These are phyloP conservation scores for Dryas iulia DNA, from an alignment of 1,140 invertebrate species.

Conservation along the genomic window DNA sequence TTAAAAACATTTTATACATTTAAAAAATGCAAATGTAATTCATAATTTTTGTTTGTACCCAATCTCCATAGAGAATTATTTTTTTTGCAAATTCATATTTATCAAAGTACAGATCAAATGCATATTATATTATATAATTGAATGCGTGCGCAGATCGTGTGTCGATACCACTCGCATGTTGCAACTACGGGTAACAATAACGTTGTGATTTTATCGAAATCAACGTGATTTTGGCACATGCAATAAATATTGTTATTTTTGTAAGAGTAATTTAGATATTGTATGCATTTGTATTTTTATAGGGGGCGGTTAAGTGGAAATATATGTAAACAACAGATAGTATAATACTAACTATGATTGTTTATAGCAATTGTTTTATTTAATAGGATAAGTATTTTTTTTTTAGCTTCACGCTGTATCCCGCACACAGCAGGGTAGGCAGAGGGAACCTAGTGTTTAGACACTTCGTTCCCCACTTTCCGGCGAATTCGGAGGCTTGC, in stretches of 20 bases:
- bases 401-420: too few species aligned
- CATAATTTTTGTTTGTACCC: background rate
- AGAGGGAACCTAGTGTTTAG: too few species aligned
- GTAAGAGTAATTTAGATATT: background rate
- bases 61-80: background rate
- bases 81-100: background rate
- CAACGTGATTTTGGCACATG: background rate
- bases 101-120: background rate
- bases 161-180: background rate
- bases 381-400: too few species aligned
- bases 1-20: too few species aligned
- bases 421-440: too few species aligned
- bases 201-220: background rate
- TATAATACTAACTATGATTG: too few species aligned
- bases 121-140: background rate
- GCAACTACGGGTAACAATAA: background rate
- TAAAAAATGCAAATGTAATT: background rate
- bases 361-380: too few species aligned
- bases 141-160: slow-evolving; percentile 1
- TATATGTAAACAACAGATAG: too few species aligned
- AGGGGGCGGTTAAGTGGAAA: background rate
- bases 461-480: too few species aligned
- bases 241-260: slow-evolving; percentile 1
- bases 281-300: background rate
- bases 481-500: too few species aligned